Conservation (phyloP, 2,797 vertebrate genomes). For the Lagodon rhomboides region DNA sequence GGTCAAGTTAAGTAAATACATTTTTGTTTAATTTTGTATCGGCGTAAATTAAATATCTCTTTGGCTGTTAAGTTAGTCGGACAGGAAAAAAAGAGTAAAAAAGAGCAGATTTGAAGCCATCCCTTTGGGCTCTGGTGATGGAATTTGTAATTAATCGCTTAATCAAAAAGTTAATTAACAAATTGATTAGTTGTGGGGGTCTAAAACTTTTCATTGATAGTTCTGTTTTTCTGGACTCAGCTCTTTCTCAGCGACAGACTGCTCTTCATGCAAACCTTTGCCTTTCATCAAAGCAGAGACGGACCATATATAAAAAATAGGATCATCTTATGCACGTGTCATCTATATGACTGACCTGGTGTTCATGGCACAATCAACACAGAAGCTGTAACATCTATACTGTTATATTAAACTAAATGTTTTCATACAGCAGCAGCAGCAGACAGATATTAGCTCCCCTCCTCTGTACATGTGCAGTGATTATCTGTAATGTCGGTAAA, state of each 20-base stretch:
- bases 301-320: background rate
- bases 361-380: background rate
- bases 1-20: no score
- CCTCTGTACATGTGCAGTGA: background rate
- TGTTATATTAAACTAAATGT: background rate
- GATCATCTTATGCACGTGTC: background rate
- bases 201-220: background rate
- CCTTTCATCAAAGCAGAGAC: background rate
- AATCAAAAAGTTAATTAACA: background rate
- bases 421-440: background rate
- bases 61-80: background rate
- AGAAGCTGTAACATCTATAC: background rate
- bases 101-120: background rate
- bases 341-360: background rate
- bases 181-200: background rate
- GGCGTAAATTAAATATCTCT: background rate
- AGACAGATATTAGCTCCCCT: background rate
- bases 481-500: slow-evolving; percentile 30
- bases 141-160: background rate
- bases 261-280: no score
- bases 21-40: no score
- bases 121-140: background rate
- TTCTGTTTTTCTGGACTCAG: background rate
- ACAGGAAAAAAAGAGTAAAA: background rate
- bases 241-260: background rate